These are phyloP conservation scores for Leiothrix lutea DNA, from an alignment of 2,113 vertebrate genomes.

Conservation along the genomic window DNA sequence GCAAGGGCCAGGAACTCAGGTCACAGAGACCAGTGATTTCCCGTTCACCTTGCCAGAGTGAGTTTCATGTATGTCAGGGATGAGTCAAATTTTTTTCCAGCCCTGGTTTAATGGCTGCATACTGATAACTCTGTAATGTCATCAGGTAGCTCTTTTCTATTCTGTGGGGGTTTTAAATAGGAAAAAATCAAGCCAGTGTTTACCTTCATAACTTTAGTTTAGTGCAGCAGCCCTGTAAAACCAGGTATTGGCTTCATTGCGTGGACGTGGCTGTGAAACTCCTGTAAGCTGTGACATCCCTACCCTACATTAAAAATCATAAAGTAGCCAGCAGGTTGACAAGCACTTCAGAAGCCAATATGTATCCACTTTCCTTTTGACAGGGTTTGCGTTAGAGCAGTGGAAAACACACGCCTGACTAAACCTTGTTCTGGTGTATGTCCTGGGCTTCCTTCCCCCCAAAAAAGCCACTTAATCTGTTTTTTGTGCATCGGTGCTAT, in stretches of 20 bases:
- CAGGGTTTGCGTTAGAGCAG: not conserved
- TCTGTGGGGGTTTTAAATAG: not conserved
- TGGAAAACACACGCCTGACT: not conserved
- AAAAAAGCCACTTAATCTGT: not conserved
- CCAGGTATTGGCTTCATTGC: not conserved
- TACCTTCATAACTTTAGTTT: not conserved
- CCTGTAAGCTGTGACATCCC: not conserved
- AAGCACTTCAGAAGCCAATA: not conserved
- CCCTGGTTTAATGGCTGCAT: not conserved
- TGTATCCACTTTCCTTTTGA: not conserved
- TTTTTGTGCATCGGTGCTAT: not conserved
- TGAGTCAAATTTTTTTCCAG: not conserved
- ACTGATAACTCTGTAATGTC: not conserved
- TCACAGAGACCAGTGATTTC: not conserved
- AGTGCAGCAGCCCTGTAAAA: not conserved
- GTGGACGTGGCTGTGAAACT: not conserved
- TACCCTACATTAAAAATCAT: not conserved
- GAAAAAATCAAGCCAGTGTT: not conserved
- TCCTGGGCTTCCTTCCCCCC: not conserved
- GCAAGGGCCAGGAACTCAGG: not conserved
- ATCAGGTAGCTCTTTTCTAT: not conserved
- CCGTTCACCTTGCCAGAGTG: not conserved
- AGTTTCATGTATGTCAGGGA: not conserved
- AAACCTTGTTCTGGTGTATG: not conserved
- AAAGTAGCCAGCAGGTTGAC: not conserved